These are phyloP conservation scores for Torymus aiolomorphi DNA, from an alignment of 2,888 invertebrate species.

Conservation along the genomic window DNA sequence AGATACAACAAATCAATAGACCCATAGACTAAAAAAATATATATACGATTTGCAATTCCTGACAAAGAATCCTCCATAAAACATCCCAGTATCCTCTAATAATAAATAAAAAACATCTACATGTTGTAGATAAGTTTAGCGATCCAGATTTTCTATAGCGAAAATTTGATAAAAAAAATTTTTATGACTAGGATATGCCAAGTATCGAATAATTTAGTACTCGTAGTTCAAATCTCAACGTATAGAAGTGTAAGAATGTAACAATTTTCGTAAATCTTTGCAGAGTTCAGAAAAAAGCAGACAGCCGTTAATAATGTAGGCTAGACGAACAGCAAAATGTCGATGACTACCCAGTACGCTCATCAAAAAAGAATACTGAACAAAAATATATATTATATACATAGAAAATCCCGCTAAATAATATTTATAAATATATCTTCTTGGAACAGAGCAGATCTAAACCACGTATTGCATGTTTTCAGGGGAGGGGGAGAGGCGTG, in stretches of 20 bases:
- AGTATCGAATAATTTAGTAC: conserved; percentile 3
- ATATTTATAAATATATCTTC: too few relatives aligned
- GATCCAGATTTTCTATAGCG: neutral
- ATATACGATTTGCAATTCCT: neutral
- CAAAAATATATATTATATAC: too few relatives aligned
- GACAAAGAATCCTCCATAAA: conserved; percentile 5
- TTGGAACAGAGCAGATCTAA: neutral
- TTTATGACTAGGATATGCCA: neutral
- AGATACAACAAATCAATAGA: conserved; percentile 35
- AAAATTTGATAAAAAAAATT: neutral
- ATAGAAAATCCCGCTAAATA: too few relatives aligned
- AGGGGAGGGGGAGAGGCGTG: conserved; percentile 81
- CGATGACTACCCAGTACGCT: neutral
- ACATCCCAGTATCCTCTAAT: neutral
- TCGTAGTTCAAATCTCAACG: neutral
- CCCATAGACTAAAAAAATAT: conserved; percentile 9
- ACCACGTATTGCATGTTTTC: conserved; percentile 62
- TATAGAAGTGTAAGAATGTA: neutral
- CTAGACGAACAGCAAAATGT: conserved; percentile 25
- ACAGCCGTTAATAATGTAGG: conserved; percentile 20
- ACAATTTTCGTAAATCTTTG: conserved; percentile 28
- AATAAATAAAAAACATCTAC: too few relatives aligned
- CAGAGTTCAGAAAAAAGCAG: conserved; percentile 35
- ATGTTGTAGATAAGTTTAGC: neutral
- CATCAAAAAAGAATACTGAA: neutral